Percentiles rank a stretch among this genome's conserved stretches.
Conservation (phyloP, 2,797 vertebrate species). For the Chloroceryle amazona region DNA sequence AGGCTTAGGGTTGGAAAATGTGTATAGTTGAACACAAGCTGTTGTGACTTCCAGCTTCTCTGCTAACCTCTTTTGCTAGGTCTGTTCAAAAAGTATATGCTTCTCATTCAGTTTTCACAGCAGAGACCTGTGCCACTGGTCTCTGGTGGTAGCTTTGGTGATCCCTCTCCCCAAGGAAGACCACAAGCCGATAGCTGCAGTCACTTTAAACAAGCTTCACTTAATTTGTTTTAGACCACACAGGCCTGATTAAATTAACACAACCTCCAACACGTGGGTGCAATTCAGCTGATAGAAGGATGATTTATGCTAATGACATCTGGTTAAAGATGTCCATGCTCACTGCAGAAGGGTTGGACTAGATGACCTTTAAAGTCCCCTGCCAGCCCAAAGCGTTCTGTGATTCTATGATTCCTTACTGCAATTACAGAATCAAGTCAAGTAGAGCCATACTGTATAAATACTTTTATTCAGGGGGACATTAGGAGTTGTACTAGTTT, state of each 20-base stretch:
- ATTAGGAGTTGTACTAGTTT: neutral
- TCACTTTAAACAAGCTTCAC: neutral
- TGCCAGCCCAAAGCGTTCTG: neutral
- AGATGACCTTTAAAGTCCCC: neutral
- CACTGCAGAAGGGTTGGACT: neutral
- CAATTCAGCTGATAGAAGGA: neutral
- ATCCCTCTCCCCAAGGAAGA: neutral
- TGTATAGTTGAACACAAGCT: neutral
- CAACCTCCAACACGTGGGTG: neutral
- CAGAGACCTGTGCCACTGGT: neutral
- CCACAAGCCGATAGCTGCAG: neutral
- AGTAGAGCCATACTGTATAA: neutral
- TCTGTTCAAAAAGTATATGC: neutral
- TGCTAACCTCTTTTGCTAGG: neutral
- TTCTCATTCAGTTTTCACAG: neutral
- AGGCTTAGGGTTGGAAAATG: neutral
- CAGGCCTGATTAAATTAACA: neutral
- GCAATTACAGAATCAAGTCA: neutral
- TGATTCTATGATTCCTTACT: neutral
- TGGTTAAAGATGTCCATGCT: neutral
- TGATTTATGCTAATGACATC: neutral
- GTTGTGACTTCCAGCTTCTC: neutral
- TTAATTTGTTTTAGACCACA: neutral
- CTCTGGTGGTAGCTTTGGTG: neutral
- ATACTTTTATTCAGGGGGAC: neutral